Evolutionary conservation across 53 echinoderm and acorn worm genomes (phyloP).

Genomic region (Paracentrotus lividus): DNA sequence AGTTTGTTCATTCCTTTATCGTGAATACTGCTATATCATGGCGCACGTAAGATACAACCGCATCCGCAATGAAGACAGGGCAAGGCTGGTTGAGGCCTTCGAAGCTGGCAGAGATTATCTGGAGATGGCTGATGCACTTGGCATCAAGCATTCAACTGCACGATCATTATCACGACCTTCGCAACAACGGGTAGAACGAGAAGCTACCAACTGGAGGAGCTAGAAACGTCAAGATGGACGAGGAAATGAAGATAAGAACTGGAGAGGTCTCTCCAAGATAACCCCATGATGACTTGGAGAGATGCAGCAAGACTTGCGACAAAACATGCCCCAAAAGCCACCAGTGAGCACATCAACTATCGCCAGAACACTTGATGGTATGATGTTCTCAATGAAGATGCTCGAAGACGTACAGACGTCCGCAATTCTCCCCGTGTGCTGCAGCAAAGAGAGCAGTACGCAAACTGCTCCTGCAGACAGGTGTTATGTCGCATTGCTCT

Average conservation of each 20-base stretch:
- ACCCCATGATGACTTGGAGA: slow-evolving; percentile 43
- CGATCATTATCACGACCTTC: slow-evolving; percentile 11
- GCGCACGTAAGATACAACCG: slow-evolving; percentile 30
- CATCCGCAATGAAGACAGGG: slow-evolving; percentile 30
- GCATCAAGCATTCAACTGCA: slow-evolving; percentile 17
- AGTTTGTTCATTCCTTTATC: slow-evolving; percentile 36
- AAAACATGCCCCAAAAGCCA: slow-evolving; percentile 41
- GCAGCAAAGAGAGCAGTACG: slow-evolving; percentile 8
- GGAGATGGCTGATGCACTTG: slow-evolving; percentile 19
- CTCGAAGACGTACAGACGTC: neutral
- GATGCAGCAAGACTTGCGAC: slow-evolving; percentile 27
- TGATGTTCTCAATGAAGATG: slow-evolving; percentile 37
- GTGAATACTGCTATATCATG: slow-evolving; percentile 29
- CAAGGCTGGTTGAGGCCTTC: slow-evolving; percentile 23
- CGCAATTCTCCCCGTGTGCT: neutral
- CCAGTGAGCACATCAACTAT: slow-evolving; percentile 33
- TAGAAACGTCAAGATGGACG: slow-evolving; percentile 39
- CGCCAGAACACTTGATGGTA: slow-evolving; percentile 51
- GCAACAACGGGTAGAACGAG: neutral
- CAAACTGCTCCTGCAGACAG: slow-evolving; percentile 32
- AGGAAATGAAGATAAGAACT: slow-evolving; percentile 13
- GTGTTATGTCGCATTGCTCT: slow-evolving; percentile 34
- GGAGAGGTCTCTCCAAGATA: neutral
- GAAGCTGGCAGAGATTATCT: neutral
- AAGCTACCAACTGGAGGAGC: slow-evolving; percentile 39